phyloP scores from a whole-genome alignment of 2,888 invertebrate genomes.

The Xestia c-nigrum region DNA sequence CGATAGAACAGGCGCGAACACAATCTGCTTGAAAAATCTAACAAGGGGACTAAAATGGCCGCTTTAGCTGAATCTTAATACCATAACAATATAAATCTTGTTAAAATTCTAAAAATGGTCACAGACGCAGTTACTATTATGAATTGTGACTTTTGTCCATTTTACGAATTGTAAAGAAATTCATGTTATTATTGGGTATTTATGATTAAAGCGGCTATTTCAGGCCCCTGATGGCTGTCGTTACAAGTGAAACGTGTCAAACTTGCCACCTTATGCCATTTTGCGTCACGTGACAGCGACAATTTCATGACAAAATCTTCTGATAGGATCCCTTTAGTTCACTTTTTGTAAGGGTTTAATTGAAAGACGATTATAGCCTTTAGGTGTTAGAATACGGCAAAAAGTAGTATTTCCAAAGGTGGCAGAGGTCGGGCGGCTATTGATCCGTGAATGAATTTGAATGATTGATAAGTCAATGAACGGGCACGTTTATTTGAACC shows the following conservation, averaged over 20 bases:
- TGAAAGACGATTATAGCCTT: neutral
- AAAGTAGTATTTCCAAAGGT: neutral
- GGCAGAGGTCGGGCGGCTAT: constrained; percentile 40
- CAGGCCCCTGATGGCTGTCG: neutral
- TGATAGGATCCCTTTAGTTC: neutral
- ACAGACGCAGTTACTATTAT: too few relatives aligned
- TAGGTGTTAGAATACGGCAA: constrained; percentile 1
- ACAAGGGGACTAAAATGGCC: neutral
- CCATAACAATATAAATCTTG: too few relatives aligned
- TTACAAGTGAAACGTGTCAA: neutral
- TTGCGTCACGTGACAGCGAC: neutral
- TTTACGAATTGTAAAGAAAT: too few relatives aligned
- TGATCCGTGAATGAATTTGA: constrained; percentile 35
- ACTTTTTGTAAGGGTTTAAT: neutral
- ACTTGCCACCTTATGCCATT: neutral
- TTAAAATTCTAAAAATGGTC: too few relatives aligned
- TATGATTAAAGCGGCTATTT: neutral
- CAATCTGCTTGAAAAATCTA: neutral
- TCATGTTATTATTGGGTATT: too few relatives aligned
- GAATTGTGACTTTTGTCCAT: too few relatives aligned
- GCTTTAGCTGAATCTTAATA: neutral
- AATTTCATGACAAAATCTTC: neutral
- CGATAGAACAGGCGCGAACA: neutral
- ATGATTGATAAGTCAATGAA: constrained; percentile 36
- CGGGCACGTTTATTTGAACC: neutral